Base-by-base conservation (phyloP, 64 coral and sea anemone species). In the Porites lutea region DNA sequence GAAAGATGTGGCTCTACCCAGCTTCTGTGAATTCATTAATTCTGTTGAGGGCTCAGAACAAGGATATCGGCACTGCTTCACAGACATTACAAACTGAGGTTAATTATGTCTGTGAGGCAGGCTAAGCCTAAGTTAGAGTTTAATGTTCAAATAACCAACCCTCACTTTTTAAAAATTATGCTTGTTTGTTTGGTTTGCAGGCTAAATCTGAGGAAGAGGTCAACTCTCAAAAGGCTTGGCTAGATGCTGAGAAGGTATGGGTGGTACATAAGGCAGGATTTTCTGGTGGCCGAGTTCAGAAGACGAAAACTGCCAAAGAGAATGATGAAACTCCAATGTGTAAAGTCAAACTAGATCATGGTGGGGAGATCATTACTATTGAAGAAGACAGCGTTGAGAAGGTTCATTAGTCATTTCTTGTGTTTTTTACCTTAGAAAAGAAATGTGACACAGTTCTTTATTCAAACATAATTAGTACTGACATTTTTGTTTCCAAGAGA, bases 331-430 rank as follows among this genome's bases (percentile, higher is more conserved):
- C 59, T 43, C 72, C 90, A 21, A 91, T 97, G 92, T 97, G 96
- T 61, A 95, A 98, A 89, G 96, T 98, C 59, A 98, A 98, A 52
- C 72, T 98, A 60, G 95, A 97, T 76, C 97, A 99, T 61, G 94
- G 97, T 48, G 97, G 97, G 6, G 97, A 99, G 64, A 93, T 99
- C 7, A 96, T 99, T 66, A 89, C 94, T 81, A 91, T 99, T 72
- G 97, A 99, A 52, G 97, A 99, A 79, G 97, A 99, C 59, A 96
- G 79, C 65, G 86, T 99, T 91, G 97, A 99, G 78, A 99, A 99
- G 97, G 97, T 99, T 21, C 16, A 53, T 23, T 0, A 8, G 13
- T 20, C 3, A 54, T 59, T 59, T 49, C 8, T 3, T 13, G 3
- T 73, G 3, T 73, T 12, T 4, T 2, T 37, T 46, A 47, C 8